Evolutionary conservation across 1,140 invertebrate species (phyloP).

Genomic region (Oedothorax gibbosus): DNA sequence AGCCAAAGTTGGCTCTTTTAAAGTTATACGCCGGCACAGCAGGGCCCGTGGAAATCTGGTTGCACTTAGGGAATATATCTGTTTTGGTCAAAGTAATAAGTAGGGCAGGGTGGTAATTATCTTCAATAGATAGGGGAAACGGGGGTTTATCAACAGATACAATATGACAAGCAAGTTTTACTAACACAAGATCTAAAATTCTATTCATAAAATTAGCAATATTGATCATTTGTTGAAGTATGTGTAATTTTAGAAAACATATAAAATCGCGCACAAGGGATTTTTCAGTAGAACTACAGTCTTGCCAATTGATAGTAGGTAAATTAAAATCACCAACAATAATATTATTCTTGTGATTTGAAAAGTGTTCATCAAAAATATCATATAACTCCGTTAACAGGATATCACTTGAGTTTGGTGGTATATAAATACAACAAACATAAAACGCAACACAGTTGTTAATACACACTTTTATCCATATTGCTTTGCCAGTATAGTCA

Average conservation of each 20-base stretch:
- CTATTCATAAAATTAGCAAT: background rate
- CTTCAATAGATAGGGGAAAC: background rate
- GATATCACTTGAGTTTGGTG: background rate
- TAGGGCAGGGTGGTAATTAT: background rate
- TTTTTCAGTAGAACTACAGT: background rate
- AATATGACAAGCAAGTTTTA: background rate
- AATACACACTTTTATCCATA: background rate
- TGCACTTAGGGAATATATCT: background rate
- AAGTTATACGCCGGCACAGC: no score
- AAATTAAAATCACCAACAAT: slow-evolving; percentile 2
- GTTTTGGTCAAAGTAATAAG: background rate
- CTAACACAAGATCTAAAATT: background rate
- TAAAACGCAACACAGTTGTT: background rate
- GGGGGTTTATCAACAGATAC: background rate
- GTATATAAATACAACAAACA: background rate
- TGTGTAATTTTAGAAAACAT: background rate
- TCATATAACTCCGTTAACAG: background rate
- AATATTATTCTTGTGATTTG: background rate
- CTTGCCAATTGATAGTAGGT: background rate
- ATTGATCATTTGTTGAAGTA: background rate
- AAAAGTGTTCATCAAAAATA: background rate
- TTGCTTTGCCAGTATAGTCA: background rate
- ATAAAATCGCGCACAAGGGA: background rate
- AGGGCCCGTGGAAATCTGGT: no score
- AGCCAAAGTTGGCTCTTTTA: no score